Evolutionary conservation across 2,888 invertebrate species (phyloP).

Genomic region (Anorthoa munda): DNA sequence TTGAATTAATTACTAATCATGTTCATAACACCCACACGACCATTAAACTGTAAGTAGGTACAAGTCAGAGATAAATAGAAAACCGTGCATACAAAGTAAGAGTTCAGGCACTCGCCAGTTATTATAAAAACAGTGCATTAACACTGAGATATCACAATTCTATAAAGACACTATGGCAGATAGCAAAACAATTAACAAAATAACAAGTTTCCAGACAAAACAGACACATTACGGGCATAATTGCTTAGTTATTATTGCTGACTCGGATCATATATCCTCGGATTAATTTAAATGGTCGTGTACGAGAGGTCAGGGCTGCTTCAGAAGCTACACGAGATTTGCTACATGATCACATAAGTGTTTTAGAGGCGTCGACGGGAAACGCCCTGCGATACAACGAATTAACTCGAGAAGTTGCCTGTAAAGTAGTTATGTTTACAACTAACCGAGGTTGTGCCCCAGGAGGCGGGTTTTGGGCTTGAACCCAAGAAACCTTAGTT

Average conservation of each 20-base stretch:
- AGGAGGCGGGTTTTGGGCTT: conserved; percentile 2
- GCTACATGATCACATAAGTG: conserved; percentile 35
- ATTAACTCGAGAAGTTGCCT: conserved; percentile 30
- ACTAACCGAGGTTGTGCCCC: conserved; percentile 23
- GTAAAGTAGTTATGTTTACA: conserved; percentile 18
- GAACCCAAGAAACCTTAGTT: conserved; percentile 29
- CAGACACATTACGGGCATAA: conserved; percentile 65
- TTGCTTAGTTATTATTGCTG: conserved; percentile 57
- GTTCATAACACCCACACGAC: conserved; percentile 74
- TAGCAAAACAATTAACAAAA: conserved; percentile 72
- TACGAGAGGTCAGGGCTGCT: conserved; percentile 41
- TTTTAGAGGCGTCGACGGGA: conserved; percentile 44
- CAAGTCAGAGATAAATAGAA: conserved; percentile 56
- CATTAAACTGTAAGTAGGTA: conserved; percentile 66
- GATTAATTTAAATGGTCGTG: conserved; percentile 56
- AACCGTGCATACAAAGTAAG: conserved; percentile 64
- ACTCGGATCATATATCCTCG: conserved; percentile 43
- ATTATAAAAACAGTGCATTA: conserved; percentile 68
- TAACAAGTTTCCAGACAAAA: conserved; percentile 73
- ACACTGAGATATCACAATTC: conserved; percentile 62
- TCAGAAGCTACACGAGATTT: conserved; percentile 35
- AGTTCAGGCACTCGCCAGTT: conserved; percentile 67
- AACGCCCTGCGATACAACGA: conserved; percentile 33
- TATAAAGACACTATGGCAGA: conserved; percentile 62
- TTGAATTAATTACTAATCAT: conserved; percentile 82